Conservation (phyloP, 2,113 vertebrate species). For the Kryptolebias marmoratus region DNA sequence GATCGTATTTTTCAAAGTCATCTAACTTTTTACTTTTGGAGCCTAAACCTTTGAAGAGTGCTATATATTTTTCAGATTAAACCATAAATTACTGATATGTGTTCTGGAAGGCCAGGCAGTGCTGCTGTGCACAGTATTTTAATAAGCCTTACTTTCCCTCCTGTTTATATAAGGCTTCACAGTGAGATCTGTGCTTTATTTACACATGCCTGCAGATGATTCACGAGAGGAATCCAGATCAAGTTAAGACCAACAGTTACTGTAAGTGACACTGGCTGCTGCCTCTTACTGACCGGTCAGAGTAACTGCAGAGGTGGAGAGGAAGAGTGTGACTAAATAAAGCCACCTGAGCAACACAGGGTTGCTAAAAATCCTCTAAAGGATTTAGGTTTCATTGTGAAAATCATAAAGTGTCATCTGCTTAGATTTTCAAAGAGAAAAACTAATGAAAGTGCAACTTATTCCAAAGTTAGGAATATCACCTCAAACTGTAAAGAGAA, state of each 20-base stretch:
- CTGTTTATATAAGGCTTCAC: constrained; percentile 35
- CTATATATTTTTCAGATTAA: not conserved
- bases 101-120: not conserved
- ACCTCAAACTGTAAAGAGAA: not conserved
- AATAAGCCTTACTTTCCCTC: constrained; percentile 3
- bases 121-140: not conserved
- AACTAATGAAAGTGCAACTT: not conserved
- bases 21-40: not conserved
- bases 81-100: not conserved
- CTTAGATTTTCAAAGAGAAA: constrained; percentile 15
- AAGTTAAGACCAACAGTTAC: constrained; percentile 9
- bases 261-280: constrained; percentile 45
- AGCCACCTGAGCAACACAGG: not conserved
- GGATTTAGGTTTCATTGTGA: not conserved
- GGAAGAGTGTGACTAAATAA: not conserved
- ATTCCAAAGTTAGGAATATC: constrained; percentile 2
- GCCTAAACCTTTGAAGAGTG: not conserved
- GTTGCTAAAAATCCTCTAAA: not conserved
- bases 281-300: constrained; percentile 49
- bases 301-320: constrained; percentile 42
- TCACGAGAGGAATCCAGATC: constrained; percentile 17
- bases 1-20: not conserved
- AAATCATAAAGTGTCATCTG: constrained; percentile 1
- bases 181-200: constrained; percentile 24
- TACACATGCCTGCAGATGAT: constrained; percentile 49